These are phyloP conservation scores for Dryas iulia DNA, from an alignment of 1,140 invertebrate species.

Conservation along the genomic window DNA sequence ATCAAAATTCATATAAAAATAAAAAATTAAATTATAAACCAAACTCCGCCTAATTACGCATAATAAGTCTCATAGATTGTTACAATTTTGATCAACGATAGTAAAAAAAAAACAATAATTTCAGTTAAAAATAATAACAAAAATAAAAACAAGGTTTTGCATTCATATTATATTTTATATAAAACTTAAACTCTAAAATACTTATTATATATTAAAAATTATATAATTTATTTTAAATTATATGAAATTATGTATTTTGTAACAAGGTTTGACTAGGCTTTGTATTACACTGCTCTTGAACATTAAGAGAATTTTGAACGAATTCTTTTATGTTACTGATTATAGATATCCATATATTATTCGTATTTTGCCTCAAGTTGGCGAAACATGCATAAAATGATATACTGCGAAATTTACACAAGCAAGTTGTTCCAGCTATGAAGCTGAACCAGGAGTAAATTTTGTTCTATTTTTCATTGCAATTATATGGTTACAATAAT, in stretches of 20 bases:
- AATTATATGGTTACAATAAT: too few species aligned
- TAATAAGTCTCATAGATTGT: slow-evolving; percentile 9
- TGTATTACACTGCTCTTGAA: slow-evolving; percentile 5
- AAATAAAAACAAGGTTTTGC: background rate
- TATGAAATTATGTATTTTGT: slow-evolving; percentile 23
- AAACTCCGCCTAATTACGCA: background rate
- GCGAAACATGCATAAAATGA: background rate
- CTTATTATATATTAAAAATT: slow-evolving; percentile 17
- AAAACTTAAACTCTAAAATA: slow-evolving; percentile 21
- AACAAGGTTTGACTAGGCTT: slow-evolving; percentile 35
- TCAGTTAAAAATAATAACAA: slow-evolving; percentile 8
- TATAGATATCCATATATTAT: background rate
- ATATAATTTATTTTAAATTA: slow-evolving; percentile 2
- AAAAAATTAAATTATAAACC: slow-evolving; percentile 10
- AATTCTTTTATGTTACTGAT: background rate
- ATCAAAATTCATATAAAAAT: slow-evolving; percentile 24
- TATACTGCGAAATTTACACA: background rate
- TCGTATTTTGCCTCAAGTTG: background rate
- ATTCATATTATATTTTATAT: slow-evolving; percentile 9
- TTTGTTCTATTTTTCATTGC: too few species aligned
- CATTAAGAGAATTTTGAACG: background rate
- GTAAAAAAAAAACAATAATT: background rate
- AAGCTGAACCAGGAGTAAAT: too few species aligned
- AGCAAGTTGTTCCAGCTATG: too few species aligned
- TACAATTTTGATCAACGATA: background rate